Evolutionary conservation across 2,797 vertebrate species (phyloP).

Genomic region (Orientallactaga sibirica): DNA sequence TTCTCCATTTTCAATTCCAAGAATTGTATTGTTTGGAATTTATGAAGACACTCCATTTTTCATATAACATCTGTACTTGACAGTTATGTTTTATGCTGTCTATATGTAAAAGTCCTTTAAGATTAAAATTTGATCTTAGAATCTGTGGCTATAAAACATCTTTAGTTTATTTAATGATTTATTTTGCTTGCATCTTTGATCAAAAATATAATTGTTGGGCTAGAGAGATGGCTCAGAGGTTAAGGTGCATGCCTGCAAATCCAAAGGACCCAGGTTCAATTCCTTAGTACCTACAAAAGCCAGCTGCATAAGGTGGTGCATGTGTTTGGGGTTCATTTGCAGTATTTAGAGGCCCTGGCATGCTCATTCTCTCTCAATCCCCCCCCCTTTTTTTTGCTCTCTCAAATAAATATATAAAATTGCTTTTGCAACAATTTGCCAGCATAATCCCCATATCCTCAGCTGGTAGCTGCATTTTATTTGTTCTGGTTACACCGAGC

Average conservation of each 20-base stretch:
- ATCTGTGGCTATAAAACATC: not conserved
- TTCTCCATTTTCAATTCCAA: constrained; percentile 65
- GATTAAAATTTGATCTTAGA: constrained; percentile 28
- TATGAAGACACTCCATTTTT: constrained; percentile 62
- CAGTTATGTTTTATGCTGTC: not conserved
- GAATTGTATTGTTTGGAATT: constrained; percentile 68
- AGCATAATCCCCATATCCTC: not conserved
- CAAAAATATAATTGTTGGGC: not conserved
- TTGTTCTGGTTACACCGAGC: not conserved
- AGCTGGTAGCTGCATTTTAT: constrained; percentile 23
- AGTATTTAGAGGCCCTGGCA: too few relatives aligned
- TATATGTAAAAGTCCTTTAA: constrained; percentile 50
- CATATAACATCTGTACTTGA: not conserved
- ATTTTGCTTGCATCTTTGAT: not conserved
- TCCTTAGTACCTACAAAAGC: too few relatives aligned
- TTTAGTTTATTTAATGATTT: constrained; percentile 26
- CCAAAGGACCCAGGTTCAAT: too few relatives aligned
- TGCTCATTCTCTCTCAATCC: too few relatives aligned
- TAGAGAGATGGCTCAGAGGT: too few relatives aligned
- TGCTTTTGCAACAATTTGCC: not conserved
- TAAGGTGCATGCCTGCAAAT: too few relatives aligned
- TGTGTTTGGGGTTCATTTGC: too few relatives aligned
- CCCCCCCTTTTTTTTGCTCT: too few relatives aligned
- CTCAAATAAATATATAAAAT: too few relatives aligned
- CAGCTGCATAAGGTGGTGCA: too few relatives aligned